Conservation (phyloP, 2,113 vertebrate species). For the Riparia riparia region DNA sequence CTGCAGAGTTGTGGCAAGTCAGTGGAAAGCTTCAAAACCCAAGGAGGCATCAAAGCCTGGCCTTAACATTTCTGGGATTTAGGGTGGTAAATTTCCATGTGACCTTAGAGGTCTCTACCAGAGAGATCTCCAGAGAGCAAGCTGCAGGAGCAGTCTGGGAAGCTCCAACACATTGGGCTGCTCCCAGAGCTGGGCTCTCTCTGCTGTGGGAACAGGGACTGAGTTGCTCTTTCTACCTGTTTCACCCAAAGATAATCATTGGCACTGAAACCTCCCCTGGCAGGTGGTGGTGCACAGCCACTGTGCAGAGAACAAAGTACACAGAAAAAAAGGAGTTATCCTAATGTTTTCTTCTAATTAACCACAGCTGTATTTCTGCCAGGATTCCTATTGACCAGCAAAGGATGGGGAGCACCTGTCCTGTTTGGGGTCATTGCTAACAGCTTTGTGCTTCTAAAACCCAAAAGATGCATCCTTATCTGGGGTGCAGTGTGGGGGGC, state of each 20-base stretch:
- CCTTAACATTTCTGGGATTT: neutral
- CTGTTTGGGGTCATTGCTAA: neutral
- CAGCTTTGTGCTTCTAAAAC: neutral
- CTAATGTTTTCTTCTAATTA: neutral
- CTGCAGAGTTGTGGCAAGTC: neutral
- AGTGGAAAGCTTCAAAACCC: neutral
- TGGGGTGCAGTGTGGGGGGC: accelerated
- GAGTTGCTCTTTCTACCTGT: neutral
- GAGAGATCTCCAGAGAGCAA: neutral
- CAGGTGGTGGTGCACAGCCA: neutral
- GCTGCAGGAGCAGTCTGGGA: neutral
- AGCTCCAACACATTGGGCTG: neutral
- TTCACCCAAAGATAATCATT: neutral
- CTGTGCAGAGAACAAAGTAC: neutral
- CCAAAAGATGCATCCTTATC: neutral
- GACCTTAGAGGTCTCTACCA: neutral
- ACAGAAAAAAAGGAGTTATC: neutral
- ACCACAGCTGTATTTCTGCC: neutral
- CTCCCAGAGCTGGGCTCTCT: neutral
- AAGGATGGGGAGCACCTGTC: neutral
- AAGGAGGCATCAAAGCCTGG: neutral
- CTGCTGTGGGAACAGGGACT: neutral
- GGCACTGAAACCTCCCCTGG: neutral
- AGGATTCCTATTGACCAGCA: neutral
- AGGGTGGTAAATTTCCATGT: neutral